These are phyloP conservation scores for Leguminivora glycinivorella DNA, from an alignment of 1,140 invertebrate genomes.

Conservation along the genomic window DNA sequence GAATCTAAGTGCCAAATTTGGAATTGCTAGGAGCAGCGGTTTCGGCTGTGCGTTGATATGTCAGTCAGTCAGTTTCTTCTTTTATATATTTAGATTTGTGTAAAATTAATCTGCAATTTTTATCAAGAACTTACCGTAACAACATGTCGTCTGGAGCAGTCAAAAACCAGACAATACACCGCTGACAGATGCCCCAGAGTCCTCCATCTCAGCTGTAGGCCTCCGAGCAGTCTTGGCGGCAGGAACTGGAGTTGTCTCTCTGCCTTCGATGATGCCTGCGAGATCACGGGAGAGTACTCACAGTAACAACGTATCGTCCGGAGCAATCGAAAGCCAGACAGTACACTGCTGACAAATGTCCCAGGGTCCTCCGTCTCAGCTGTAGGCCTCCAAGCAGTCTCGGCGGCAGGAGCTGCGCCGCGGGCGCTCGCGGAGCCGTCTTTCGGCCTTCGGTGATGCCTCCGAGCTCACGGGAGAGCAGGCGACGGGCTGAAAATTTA, in stretches of 20 bases:
- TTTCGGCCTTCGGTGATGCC: constrained; percentile 66
- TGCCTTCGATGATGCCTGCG: constrained; percentile 75
- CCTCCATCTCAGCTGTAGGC: constrained; percentile 87
- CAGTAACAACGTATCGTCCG: constrained; percentile 95
- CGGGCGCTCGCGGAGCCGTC: constrained; percentile 73
- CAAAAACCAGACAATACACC: constrained; percentile 97
- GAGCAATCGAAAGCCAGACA: constrained; percentile 97
- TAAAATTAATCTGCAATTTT: no score
- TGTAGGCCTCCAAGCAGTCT: constrained; percentile 86
- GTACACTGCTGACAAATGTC: constrained; percentile 97
- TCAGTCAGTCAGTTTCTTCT: no score
- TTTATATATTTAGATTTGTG: no score
- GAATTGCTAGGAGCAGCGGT: no score
- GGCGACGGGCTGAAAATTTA: constrained; percentile 82
- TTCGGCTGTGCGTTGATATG: no score
- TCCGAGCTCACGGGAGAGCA: constrained; percentile 81
- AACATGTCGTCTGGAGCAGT: constrained; percentile 91
- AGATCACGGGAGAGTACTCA: constrained; percentile 83
- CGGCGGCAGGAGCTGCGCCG: constrained; percentile 80
- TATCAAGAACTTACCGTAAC: neutral
- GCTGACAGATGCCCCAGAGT: constrained; percentile 97
- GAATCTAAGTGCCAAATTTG: no score
- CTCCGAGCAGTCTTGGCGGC: constrained; percentile 84
- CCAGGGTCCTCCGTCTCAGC: constrained; percentile 91
- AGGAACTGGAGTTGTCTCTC: constrained; percentile 80